A percentile compares a stretch with the other conserved stretches of the same genome.
phyloP scores from a whole-genome alignment of 53 echinoderm and acorn worm species.

The Echinometra lucunter region DNA sequence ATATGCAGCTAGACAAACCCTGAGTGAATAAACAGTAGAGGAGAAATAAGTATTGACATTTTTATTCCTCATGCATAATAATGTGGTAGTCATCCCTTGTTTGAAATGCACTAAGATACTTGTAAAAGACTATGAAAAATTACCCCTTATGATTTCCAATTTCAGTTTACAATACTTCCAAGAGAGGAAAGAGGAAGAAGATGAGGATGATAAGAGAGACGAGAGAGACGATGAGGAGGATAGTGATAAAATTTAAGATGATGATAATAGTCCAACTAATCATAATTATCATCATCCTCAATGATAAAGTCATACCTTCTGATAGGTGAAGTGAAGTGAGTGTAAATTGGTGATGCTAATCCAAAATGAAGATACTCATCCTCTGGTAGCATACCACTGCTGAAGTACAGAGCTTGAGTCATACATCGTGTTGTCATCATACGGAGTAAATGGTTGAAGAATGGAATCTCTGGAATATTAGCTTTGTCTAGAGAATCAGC shows the following conservation, averaged over 20 bases:
- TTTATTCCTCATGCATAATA: no score
- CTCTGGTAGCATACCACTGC: constrained; percentile 90
- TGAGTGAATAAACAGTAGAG: no score
- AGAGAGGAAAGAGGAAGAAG: no score
- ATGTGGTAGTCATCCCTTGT: no score
- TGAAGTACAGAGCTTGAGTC: constrained; percentile 98
- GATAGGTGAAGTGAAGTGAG: constrained; percentile 98
- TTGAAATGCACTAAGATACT: no score
- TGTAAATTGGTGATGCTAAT: constrained; percentile 96
- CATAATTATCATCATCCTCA: not conserved
- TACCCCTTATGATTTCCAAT: no score
- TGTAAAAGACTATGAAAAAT: no score
- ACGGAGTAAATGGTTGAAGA: constrained; percentile 90
- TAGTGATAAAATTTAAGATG: not conserved
- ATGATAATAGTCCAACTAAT: not conserved
- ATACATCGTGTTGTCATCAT: constrained; percentile 99
- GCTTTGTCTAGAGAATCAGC: constrained; percentile 91
- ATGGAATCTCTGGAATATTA: constrained; percentile 79
- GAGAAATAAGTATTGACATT: no score
- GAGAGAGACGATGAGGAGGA: not conserved
- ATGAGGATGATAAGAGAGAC: not conserved
- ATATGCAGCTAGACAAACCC: no score
- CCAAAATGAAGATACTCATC: constrained; percentile 94
- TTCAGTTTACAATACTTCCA: no score
- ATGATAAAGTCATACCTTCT: constrained; percentile 79